Evolutionary conservation across 2,113 vertebrate genomes (phyloP).

Genomic region (Eudyptes chrysolophus): DNA sequence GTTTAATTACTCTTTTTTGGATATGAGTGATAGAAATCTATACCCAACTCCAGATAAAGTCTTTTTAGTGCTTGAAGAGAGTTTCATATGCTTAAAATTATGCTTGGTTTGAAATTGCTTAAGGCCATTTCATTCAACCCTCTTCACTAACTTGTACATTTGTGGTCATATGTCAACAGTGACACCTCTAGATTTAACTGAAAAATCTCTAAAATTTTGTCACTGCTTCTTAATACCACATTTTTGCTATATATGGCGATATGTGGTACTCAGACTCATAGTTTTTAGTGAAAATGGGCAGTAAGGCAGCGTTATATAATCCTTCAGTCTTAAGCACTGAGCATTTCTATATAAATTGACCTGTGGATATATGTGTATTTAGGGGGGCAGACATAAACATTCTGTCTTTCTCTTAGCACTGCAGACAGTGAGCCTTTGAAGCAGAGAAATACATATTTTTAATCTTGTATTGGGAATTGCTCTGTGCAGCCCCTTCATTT

Average conservation of each 20-base stretch:
- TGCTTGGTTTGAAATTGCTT: background rate
- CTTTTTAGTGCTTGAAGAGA: background rate
- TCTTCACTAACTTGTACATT: background rate
- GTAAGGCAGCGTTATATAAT: background rate
- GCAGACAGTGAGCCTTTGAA: background rate
- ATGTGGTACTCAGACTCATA: background rate
- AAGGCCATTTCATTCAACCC: background rate
- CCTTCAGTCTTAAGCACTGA: background rate
- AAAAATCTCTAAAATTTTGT: background rate
- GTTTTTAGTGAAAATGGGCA: background rate
- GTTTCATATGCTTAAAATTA: conserved; percentile 2
- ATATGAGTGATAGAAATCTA: conserved; percentile 23
- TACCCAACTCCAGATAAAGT: background rate
- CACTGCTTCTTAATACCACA: background rate
- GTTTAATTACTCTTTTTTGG: conserved; percentile 11
- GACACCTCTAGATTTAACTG: background rate
- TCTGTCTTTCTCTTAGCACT: background rate
- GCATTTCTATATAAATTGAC: background rate
- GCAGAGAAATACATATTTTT: background rate
- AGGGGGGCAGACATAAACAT: background rate
- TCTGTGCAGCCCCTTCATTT: conserved; percentile 27
- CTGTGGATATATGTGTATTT: background rate
- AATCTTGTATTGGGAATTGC: background rate
- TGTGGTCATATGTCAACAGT: background rate
- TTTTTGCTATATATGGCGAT: background rate